phyloP scores from a whole-genome alignment of 1,140 invertebrate genomes.

The Physella acuta region DNA sequence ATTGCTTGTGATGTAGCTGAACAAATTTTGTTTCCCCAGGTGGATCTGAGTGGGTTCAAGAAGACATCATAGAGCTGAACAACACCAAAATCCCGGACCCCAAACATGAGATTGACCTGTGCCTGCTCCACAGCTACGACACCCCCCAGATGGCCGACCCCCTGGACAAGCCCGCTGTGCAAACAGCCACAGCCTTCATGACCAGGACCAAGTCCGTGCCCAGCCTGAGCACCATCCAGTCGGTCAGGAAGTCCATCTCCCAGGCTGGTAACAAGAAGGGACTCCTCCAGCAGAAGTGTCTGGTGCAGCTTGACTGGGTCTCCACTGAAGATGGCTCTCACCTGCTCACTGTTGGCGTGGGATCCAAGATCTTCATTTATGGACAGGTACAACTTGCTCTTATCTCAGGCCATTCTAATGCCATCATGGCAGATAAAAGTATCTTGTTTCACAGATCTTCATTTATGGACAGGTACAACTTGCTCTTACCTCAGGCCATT shows the following conservation, averaged over 20 bases:
- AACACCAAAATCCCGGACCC: constrained; percentile 57
- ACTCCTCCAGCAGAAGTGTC: constrained; percentile 60
- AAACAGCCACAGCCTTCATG: constrained; percentile 34
- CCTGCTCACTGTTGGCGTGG: constrained; percentile 93
- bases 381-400: too few species aligned
- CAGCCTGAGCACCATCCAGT: constrained; percentile 88
- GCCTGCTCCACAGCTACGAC: constrained; percentile 31
- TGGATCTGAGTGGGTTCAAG: constrained; percentile 95
- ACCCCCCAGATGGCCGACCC: constrained; percentile 15
- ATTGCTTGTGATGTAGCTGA: too few species aligned
- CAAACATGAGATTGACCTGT: constrained; percentile 53
- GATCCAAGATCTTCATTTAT: constrained; percentile 73
- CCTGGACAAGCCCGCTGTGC: constrained; percentile 3
- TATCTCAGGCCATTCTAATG: too few species aligned
- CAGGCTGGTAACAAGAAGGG: constrained; percentile 65
- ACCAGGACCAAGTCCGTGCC: constrained; percentile 80
- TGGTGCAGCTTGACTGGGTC: constrained; percentile 96
- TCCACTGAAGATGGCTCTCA: constrained; percentile 98
- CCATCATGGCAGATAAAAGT: too few species aligned
- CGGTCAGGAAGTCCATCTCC: constrained; percentile 81
- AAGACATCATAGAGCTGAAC: constrained; percentile 73
- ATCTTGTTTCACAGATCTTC: constrained; percentile 77
- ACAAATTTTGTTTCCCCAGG: constrained; percentile 60
- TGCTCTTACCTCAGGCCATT: too few species aligned
- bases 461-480: constrained; percentile 63